Evolutionary conservation across 2,888 invertebrate genomes (phyloP), one percentile per base, ranked within the genome.

Genomic region (Muschampia plurimacula): DNA sequence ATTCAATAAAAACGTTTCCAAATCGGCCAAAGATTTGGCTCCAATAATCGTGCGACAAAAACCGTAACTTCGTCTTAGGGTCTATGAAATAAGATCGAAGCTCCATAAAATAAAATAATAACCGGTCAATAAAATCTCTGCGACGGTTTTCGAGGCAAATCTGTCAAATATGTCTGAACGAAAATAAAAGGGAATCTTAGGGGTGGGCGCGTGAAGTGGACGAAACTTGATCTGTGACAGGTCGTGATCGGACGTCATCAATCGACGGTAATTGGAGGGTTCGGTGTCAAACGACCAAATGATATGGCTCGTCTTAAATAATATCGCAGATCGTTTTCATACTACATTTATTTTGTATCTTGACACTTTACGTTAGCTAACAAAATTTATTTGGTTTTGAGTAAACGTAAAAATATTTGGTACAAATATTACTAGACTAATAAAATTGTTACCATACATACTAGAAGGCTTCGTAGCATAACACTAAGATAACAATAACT

Each of bases 101-200:
- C 90, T 88, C 89, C 86, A 93, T 94, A 93, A 94, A 93, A 93
- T 93, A 89, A 93, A 93, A 93, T 93, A 93, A 93, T 93, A 94
- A 92, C 89, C 87, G 90, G 88, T 88, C 92, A 91, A 93, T 93
- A 93, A 93, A 93, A 92, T 89, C 87, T 86, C 85, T 88, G 83
- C 78, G 82, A 75, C 79, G 83, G 39, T 84, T 83, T 84, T 85
- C 82, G 85, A 86, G 83, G 84, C 22, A 86, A 89, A 92, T 91
- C 91, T 92, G 92, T 93, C 93, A 92, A 90, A 91, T 88, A 86
- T 84, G 87, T 87, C 86, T 85, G 85, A 81, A 79, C 81, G 82
- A 80, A 68, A 81, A 82, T 83, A 82, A 85, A 84, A 80, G 80
- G 80, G 83, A 87, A 84, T 86, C 80, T 83, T 85, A 79, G 79